Conservation (phyloP, 2,113 vertebrate species). For the Caranx melampygus region DNA sequence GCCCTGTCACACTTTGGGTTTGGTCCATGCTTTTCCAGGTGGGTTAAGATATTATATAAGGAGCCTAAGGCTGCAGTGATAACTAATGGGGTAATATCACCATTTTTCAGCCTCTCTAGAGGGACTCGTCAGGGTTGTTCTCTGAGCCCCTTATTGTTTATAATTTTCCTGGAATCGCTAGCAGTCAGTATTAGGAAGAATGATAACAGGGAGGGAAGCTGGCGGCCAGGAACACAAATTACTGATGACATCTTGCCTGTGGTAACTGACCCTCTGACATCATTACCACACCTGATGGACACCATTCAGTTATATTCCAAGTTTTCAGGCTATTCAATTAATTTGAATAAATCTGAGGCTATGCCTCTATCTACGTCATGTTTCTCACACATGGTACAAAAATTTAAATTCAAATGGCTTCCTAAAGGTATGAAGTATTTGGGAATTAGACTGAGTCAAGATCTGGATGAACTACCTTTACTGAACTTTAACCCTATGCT, state of each 20-base stretch:
- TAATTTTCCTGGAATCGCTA: background rate
- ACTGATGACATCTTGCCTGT: conserved; percentile 7
- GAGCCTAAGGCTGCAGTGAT: conserved; percentile 6
- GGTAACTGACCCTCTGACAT: background rate
- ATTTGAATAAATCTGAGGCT: background rate
- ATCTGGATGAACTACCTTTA: background rate
- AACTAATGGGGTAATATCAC: background rate
- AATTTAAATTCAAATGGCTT: background rate
- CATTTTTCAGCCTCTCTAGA: background rate
- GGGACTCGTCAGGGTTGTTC: background rate
- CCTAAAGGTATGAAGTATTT: conserved; percentile 4
- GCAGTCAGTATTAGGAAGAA: background rate
- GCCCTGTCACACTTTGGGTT: no score
- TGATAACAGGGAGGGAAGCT: background rate
- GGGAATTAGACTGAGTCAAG: background rate
- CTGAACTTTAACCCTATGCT: background rate
- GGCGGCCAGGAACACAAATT: background rate
- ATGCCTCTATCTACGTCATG: background rate
- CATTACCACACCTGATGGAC: background rate
- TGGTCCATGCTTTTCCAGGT: no score
- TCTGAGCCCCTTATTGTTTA: background rate
- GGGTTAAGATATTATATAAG: no score
- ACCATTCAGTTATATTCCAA: background rate
- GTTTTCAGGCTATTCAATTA: background rate
- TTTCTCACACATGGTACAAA: background rate